phyloP scores from a whole-genome alignment of 30 jellyfish, hydroid and myxozoan species.

The Chrysaora quinquecirrha region DNA sequence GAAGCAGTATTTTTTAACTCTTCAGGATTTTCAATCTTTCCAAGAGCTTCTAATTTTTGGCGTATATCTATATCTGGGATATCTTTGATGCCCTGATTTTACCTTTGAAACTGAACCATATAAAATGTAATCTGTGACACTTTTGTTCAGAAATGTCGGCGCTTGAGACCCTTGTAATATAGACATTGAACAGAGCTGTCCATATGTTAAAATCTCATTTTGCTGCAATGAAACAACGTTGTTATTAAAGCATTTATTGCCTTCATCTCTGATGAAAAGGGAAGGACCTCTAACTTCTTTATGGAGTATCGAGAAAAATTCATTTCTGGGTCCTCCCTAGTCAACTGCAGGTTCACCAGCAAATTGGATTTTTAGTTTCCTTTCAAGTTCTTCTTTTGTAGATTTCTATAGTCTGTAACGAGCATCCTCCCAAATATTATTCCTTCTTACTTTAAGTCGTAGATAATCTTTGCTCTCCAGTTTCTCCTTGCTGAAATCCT shows the following conservation, averaged over 20 bases:
- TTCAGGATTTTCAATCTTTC: not conserved
- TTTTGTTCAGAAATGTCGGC: not conserved
- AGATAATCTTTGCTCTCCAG: not conserved
- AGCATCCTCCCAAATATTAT: not conserved
- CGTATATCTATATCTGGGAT: conserved; percentile 1
- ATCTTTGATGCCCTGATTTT: not conserved
- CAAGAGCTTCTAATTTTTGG: not conserved
- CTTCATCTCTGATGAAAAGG: not conserved
- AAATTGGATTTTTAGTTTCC: not conserved
- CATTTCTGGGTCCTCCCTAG: conserved; percentile 8
- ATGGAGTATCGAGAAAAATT: conserved; percentile 1
- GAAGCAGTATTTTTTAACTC: not conserved
- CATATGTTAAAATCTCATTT: not conserved
- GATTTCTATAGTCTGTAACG: not conserved
- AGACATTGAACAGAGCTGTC: not conserved
- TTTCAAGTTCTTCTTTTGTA: not conserved
- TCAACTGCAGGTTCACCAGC: conserved; percentile 9
- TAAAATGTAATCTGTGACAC: conserved; percentile 7
- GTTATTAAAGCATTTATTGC: not conserved
- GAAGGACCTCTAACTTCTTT: not conserved
- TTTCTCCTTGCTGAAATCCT: not conserved
- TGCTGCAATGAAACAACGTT: not conserved
- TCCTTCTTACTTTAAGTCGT: conserved; percentile 1
- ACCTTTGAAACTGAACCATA: not conserved
- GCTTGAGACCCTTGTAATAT: conserved; percentile 14